Conservation (phyloP, 1,140 invertebrate species). For the Bombus cullumanus region DNA sequence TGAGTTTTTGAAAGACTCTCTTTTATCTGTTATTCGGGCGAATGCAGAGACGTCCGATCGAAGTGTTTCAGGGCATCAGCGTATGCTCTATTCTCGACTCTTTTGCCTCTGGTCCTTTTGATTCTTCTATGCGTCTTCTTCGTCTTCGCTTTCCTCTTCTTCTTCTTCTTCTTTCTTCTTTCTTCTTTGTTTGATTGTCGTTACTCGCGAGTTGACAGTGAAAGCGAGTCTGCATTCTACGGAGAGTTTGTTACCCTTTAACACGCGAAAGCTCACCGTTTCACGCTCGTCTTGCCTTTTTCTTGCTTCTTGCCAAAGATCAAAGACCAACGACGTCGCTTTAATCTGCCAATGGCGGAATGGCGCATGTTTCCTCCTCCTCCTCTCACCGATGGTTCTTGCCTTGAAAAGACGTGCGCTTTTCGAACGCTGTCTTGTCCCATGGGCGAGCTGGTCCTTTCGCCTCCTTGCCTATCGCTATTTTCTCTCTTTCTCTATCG, state of each 20-base stretch:
- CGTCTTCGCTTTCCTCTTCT: background rate
- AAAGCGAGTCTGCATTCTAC: conserved; percentile 31
- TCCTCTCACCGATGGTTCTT: conserved; percentile 12
- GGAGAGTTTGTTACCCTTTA: conserved; percentile 30
- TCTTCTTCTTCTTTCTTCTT: background rate
- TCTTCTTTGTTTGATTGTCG: conserved; percentile 31
- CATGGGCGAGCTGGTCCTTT: conserved; percentile 19
- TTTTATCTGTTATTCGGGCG: background rate
- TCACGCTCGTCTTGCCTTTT: conserved; percentile 51
- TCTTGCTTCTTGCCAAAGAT: conserved; percentile 49
- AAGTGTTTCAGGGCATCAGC: background rate
- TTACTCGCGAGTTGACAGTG: conserved; percentile 32
- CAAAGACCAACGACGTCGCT: conserved; percentile 66
- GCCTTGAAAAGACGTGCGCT: background rate
- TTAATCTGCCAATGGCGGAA: conserved; percentile 74
- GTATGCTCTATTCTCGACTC: background rate
- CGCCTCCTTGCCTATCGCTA: background rate
- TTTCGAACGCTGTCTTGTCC: background rate
- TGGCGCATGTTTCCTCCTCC: conserved; percentile 22
- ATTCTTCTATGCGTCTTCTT: background rate
- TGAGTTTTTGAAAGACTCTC: conserved; percentile 34
- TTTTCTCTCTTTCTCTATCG: background rate
- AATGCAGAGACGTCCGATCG: background rate
- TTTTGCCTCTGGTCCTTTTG: conserved; percentile 6
- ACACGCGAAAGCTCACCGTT: conserved; percentile 41